Evolutionary conservation across 2,113 vertebrate species (phyloP), one percentile per base, ranked within the genome.

Genomic region (Rhabdornis inornatus): DNA sequence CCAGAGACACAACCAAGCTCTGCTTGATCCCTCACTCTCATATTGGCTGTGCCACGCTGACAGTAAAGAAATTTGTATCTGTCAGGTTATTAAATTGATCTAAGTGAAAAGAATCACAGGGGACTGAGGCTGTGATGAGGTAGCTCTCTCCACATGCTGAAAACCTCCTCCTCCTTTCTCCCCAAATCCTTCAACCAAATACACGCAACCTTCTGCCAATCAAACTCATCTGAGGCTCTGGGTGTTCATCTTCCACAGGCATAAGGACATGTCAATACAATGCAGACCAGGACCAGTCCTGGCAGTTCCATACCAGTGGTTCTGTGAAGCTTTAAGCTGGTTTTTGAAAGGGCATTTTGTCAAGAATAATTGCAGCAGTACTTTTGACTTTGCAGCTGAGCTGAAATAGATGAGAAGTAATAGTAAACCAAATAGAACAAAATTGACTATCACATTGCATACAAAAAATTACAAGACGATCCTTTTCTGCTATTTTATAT

Each of bases 31-130:
- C 87, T 83, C 8, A 8, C 86, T 95, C 79, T 53, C 4, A 8
- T 63, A 56, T 42, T 50, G 93, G 66, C 77, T 85, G n/a, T 5
- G 20, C 42, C 6, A 7, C 1, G 4, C 74, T 60, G 70, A 79
- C 93, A 83, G 69, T 17, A 84, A 94, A 79, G 52, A 95, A 83
- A 90, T 94, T 89, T 91, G 50, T 90, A 90, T 52, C 92, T 90
- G 79, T 80, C 89, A 65, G 59, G 74, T 96, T 92, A 93, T 86
- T 96, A 92, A 91, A 94, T 35, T 83, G 87, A 83, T 78, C 55
- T n/a, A 70, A 83, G 72, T 12, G 61, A 74, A 78, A 94, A 89
- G 35, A 93, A 89, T 72, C 93, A 89, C 86, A 52, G 50, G 80
- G 57, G 85, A 91, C 53, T 0, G 3, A 77, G 70, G 56, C 52